Conservation (phyloP, 2,113 vertebrate genomes). For the Stomatorhinus ivindoensis region DNA sequence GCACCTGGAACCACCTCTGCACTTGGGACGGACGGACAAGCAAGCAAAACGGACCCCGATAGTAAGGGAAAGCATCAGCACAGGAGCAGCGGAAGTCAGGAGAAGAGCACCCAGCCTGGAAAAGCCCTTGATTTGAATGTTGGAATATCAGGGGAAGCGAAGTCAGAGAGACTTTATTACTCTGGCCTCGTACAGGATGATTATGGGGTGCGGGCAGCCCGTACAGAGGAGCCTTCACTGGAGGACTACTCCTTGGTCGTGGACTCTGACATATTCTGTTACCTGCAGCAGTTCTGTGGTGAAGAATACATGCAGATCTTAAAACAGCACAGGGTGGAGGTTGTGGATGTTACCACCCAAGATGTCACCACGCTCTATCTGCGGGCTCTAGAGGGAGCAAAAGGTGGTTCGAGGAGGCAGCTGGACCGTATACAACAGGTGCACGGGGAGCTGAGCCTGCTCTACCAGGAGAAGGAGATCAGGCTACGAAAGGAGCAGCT, state of each 20-base stretch:
- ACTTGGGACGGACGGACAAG: slow-evolving; percentile 2
- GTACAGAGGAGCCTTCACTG: slow-evolving; percentile 1
- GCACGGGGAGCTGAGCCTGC: slow-evolving; percentile 52
- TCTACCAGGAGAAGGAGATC: slow-evolving; percentile 63
- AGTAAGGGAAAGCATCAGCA: background rate
- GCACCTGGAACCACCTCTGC: background rate
- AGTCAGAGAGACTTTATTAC: slow-evolving; percentile 8
- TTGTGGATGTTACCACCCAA: slow-evolving; percentile 57
- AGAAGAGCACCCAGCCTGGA: background rate
- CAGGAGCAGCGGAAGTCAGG: background rate
- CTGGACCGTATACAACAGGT: slow-evolving; percentile 43
- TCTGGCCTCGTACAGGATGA: slow-evolving; percentile 6
- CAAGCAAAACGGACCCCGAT: background rate
- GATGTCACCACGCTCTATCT: slow-evolving; percentile 64
- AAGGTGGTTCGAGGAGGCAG: slow-evolving; percentile 11
- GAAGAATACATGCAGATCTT: slow-evolving; percentile 59
- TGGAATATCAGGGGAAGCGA: background rate
- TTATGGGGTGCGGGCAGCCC: background rate
- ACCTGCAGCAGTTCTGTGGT: slow-evolving; percentile 59
- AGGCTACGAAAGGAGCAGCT: slow-evolving; percentile 61
- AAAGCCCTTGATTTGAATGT: background rate
- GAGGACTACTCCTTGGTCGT: slow-evolving; percentile 63
- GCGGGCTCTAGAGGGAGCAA: slow-evolving; percentile 26
- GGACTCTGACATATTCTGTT: slow-evolving; percentile 72
- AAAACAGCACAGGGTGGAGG: slow-evolving; percentile 45